Evolutionary conservation across 2,797 vertebrate genomes (phyloP).

Genomic region (Platalea minor): DNA sequence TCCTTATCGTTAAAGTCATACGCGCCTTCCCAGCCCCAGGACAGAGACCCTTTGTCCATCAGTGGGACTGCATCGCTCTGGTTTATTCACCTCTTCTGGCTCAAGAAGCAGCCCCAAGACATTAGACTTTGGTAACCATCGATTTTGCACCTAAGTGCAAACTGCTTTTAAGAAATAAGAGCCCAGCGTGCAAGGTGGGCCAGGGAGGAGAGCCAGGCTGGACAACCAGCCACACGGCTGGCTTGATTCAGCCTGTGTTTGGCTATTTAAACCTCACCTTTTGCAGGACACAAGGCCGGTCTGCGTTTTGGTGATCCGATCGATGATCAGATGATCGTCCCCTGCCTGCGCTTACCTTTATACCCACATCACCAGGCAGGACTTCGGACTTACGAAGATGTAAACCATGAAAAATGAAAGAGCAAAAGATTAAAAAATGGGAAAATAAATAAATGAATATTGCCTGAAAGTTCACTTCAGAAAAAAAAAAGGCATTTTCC

Average conservation of each 20-base stretch:
- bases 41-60: neutral
- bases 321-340: fast-evolving
- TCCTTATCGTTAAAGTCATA: fast-evolving
- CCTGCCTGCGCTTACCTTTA: neutral
- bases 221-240: neutral
- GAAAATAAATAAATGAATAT: neutral
- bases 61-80: neutral
- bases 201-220: neutral
- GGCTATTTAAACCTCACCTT: neutral
- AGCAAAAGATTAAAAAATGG: neutral
- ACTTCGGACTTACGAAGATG: neutral
- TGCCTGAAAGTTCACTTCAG: neutral
- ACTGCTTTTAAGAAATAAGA: neutral
- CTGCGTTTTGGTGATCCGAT: neutral
- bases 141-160: fast-evolving
- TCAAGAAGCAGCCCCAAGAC: neutral
- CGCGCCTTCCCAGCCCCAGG: neutral
- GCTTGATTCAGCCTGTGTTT: fast-evolving
- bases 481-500: conserved; percentile 11
- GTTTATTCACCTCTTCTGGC: neutral
- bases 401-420: neutral
- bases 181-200: neutral
- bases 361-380: neutral
- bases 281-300: too few relatives aligned
- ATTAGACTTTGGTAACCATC: neutral